A percentile compares a stretch with the other conserved stretches of the same genome.
Evolutionary conservation across 2,797 vertebrate species (phyloP).

Genomic region (Gallinago solitaria): DNA sequence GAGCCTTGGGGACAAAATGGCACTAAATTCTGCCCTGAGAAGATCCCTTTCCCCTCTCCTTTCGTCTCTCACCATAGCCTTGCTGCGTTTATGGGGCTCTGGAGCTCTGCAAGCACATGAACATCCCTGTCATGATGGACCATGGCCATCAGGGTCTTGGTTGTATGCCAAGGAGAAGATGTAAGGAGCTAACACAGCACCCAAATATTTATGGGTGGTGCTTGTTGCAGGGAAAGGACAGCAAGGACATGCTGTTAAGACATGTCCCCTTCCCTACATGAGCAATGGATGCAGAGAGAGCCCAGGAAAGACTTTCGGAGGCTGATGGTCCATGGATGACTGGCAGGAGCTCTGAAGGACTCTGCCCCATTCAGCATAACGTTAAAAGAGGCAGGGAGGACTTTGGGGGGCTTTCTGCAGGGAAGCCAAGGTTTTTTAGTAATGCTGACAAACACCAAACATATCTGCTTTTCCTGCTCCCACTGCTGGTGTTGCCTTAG

Average conservation of each 20-base stretch:
- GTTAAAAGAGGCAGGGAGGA: neutral
- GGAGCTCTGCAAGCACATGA: neutral
- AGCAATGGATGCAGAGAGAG: fast-evolving
- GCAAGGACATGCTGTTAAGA: fast-evolving
- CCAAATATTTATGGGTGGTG: neutral
- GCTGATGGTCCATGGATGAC: neutral
- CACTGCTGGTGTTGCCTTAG: neutral
- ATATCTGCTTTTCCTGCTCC: neutral
- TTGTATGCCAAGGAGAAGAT: neutral
- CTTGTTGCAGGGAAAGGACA: neutral
- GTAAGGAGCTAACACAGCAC: neutral
- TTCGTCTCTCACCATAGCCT: neutral
- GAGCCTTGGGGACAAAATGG: neutral
- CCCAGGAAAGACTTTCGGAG: neutral
- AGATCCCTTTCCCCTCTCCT: neutral
- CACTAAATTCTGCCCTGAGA: neutral
- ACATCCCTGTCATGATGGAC: neutral
- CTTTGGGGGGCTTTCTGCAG: neutral
- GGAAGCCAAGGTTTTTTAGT: neutral
- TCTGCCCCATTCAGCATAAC: fast-evolving
- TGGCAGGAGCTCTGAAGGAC: neutral
- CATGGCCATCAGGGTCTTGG: neutral
- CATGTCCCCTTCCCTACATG: fast-evolving
- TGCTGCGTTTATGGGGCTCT: neutral
- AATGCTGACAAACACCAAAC: neutral